These are phyloP conservation scores for Motacilla alba DNA, from an alignment of 2,113 vertebrate genomes.

Conservation along the genomic window DNA sequence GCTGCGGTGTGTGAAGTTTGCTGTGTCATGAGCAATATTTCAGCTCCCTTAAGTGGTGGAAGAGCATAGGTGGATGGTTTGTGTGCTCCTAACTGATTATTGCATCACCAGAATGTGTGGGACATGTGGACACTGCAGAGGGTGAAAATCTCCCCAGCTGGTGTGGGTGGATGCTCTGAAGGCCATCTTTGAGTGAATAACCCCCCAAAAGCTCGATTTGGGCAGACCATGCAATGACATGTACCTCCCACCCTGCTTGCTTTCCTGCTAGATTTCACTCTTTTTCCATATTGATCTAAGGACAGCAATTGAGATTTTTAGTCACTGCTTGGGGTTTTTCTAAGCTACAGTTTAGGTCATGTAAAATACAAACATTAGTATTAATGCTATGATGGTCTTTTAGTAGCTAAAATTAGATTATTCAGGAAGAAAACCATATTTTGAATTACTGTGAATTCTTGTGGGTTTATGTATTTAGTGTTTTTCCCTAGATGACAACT, in stretches of 20 bases:
- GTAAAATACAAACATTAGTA: background rate
- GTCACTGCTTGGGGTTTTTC: background rate
- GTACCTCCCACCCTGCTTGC: background rate
- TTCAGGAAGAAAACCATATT: background rate
- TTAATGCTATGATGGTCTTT: background rate
- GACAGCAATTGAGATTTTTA: background rate
- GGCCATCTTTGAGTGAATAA: background rate
- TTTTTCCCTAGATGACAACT: background rate
- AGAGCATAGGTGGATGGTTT: background rate
- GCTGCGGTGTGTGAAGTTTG: background rate
- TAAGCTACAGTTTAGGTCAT: background rate
- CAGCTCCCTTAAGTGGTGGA: background rate
- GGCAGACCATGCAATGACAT: background rate
- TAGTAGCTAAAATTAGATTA: background rate
- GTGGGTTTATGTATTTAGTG: conserved; percentile 22
- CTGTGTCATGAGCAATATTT: background rate
- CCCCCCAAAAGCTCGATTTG: background rate
- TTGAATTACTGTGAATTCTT: conserved; percentile 13
- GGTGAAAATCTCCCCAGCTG: background rate
- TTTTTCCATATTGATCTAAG: background rate
- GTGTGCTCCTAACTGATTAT: background rate
- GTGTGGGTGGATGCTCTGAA: background rate
- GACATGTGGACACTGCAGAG: background rate
- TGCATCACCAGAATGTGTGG: accelerated
- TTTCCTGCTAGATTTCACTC: background rate